Conservation (phyloP, 2,113 vertebrate genomes). For the Cardinalis cardinalis region DNA sequence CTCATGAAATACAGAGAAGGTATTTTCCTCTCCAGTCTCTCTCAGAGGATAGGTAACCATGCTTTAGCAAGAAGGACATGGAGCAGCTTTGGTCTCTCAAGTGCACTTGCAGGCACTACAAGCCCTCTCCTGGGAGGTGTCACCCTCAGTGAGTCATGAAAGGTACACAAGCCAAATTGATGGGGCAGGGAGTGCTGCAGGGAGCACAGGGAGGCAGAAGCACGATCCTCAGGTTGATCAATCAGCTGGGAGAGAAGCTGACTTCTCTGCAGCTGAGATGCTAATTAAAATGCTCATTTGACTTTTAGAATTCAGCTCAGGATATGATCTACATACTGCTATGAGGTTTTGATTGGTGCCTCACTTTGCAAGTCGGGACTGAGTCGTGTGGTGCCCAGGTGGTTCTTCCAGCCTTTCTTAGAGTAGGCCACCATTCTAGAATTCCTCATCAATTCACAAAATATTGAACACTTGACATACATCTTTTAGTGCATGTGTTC, state of each 20-base stretch:
- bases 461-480: neutral
- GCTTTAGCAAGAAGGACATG: neutral
- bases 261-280: neutral
- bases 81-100: neutral
- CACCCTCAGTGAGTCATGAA: fast-evolving
- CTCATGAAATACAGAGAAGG: neutral
- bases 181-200: neutral
- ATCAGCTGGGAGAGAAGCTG: neutral
- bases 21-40: neutral
- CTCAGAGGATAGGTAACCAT: neutral
- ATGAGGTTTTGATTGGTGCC: neutral
- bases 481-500: neutral
- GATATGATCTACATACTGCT: neutral
- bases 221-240: neutral
- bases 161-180: neutral
- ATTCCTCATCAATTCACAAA: neutral
- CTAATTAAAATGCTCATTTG: neutral
- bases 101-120: neutral
- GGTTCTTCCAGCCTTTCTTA: neutral
- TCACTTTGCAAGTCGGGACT: neutral
- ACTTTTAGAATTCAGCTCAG: neutral
- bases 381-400: neutral
- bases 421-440: neutral
- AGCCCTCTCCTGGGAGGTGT: neutral
- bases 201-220: neutral